Conservation (phyloP, 2,888 invertebrate species). For the Scaptomyza parva region DNA sequence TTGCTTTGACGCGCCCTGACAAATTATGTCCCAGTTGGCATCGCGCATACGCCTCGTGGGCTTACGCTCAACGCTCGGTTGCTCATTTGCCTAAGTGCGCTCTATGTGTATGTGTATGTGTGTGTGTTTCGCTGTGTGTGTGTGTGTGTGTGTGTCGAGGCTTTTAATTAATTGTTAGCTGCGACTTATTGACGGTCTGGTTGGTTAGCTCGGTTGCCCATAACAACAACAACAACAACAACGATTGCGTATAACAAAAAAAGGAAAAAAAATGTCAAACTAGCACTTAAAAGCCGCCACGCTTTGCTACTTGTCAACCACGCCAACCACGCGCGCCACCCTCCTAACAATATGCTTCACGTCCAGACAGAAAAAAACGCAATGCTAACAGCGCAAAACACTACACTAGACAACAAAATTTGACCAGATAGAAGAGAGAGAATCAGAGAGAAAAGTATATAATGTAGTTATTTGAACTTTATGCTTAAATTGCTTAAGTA, state of each 20-base stretch:
- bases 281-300: constrained; percentile 77
- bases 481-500: too few species aligned
- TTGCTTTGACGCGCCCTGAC: constrained; percentile 76
- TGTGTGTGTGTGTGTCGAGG: constrained; percentile 56
- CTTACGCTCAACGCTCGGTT: constrained; percentile 42
- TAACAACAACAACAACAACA: constrained; percentile 48
- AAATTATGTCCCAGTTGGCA: constrained; percentile 75
- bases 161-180: constrained; percentile 76
- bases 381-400: constrained; percentile 31
- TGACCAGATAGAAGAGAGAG: too few species aligned
- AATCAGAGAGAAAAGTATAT: fast-evolving
- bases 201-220: constrained; percentile 68
- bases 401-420: constrained; percentile 49
- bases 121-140: neutral
- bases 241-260: constrained; percentile 46
- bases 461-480: neutral
- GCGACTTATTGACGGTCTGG: constrained; percentile 77
- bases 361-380: constrained; percentile 53
- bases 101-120: neutral
- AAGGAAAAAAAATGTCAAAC: constrained; percentile 75
- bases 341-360: constrained; percentile 69
- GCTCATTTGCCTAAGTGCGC: constrained; percentile 79
- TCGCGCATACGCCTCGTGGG: constrained; percentile 72
- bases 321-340: too few species aligned
- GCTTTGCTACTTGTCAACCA: constrained; percentile 77